Evolutionary conservation across 2,888 invertebrate genomes (phyloP).

Genomic region (Tachina lurida): DNA sequence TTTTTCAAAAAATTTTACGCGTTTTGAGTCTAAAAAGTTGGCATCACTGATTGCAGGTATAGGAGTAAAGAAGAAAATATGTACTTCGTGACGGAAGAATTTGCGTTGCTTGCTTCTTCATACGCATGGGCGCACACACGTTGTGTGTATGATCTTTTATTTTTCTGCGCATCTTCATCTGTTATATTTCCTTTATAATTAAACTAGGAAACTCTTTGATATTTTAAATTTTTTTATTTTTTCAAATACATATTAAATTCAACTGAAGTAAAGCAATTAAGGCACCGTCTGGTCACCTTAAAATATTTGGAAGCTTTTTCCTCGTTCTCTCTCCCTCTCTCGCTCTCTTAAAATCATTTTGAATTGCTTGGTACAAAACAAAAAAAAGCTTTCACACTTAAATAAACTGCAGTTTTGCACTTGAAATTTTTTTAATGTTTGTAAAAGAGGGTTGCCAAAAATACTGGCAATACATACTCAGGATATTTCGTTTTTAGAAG

Average conservation of each 20-base stretch:
- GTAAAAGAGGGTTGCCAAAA: background rate
- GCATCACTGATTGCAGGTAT: no score
- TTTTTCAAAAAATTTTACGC: no score
- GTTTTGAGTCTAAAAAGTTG: no score
- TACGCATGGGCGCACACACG: no score
- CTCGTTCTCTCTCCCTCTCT: background rate
- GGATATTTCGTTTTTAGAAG: background rate
- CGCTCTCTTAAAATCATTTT: background rate
- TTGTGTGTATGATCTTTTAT: no score
- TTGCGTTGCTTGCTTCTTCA: no score
- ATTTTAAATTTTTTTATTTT: background rate
- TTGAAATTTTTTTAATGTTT: constrained; percentile 34
- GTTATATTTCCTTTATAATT: background rate
- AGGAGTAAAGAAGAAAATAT: no score
- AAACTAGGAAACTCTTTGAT: background rate
- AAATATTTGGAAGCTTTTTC: constrained; percentile 18
- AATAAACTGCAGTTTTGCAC: constrained; percentile 55
- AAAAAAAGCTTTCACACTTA: constrained; percentile 53
- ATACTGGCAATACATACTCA: background rate
- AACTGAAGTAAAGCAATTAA: background rate
- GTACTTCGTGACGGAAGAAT: no score
- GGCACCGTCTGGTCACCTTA: background rate
- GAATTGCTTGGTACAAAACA: constrained; percentile 2
- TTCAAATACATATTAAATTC: background rate
- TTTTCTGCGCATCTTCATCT: no score